A percentile compares a stretch with the other conserved stretches of the same genome.
Evolutionary conservation across 1,140 invertebrate species (phyloP).

Genomic region (Eciton burchellii): DNA sequence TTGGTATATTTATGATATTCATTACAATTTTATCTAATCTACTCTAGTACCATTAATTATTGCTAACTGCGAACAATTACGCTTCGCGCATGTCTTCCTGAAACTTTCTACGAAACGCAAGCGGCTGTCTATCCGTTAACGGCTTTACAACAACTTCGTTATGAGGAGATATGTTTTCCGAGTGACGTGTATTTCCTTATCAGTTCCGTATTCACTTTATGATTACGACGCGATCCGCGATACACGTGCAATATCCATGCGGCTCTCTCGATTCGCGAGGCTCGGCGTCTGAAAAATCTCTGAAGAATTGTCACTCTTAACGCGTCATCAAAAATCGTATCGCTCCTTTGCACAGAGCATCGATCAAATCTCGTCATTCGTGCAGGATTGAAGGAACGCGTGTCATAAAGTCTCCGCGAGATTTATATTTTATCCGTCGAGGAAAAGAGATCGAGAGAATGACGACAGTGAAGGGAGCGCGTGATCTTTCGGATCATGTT

Average conservation of each 20-base stretch:
- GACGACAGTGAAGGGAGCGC: too few relatives aligned
- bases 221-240: background rate
- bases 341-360: too few relatives aligned
- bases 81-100: slow-evolving; percentile 63
- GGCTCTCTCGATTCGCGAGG: background rate
- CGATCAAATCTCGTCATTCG: too few relatives aligned
- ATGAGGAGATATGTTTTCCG: slow-evolving; percentile 4
- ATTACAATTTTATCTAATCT: slow-evolving; percentile 74
- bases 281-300: background rate
- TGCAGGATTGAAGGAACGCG: too few relatives aligned
- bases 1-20: slow-evolving; percentile 72
- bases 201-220: background rate
- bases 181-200: slow-evolving; percentile 21
- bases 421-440: too few relatives aligned
- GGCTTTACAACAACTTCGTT: slow-evolving; percentile 8
- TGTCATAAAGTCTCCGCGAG: too few relatives aligned
- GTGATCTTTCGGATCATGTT: too few relatives aligned
- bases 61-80: slow-evolving; percentile 72
- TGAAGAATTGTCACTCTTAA: background rate
- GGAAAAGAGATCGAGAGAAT: too few relatives aligned
- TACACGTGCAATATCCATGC: background rate
- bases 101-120: slow-evolving; percentile 64
- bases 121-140: background rate
- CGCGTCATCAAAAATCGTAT: too few relatives aligned
- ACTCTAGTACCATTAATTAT: slow-evolving; percentile 66